phyloP scores from a whole-genome alignment of 2,888 invertebrate genomes.

The Agonopterix heracliana region DNA sequence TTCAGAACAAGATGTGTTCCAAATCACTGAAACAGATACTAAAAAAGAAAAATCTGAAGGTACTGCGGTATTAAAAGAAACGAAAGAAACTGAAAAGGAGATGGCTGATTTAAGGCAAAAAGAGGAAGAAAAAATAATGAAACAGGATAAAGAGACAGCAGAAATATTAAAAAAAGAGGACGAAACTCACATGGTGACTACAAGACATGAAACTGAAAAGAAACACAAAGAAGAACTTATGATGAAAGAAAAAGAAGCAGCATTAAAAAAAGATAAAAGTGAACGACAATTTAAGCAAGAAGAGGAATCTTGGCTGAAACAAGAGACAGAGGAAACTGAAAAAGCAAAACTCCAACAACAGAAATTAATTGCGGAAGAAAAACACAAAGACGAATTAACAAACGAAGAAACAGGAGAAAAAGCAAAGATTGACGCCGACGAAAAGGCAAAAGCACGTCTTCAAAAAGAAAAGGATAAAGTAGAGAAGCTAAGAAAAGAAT shows the following conservation, averaged over 20 bases:
- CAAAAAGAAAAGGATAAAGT: slow-evolving; percentile 3
- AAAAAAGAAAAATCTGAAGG: slow-evolving; percentile 6
- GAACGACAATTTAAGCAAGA: neutral
- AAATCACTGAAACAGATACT: slow-evolving; percentile 2
- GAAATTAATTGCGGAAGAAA: slow-evolving; percentile 14
- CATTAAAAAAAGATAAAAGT: neutral
- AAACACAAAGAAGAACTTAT: slow-evolving; percentile 5
- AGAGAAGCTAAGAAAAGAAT: slow-evolving; percentile 4
- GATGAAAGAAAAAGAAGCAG: neutral
- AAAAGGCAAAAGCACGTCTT: slow-evolving; percentile 2
- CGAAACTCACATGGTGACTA: neutral
- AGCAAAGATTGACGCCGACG: neutral
- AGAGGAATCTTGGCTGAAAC: neutral
- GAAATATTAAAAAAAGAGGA: neutral
- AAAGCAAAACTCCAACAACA: slow-evolving; percentile 14
- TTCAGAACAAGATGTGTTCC: slow-evolving; percentile 2
- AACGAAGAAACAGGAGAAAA: slow-evolving; percentile 6
- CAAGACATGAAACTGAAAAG: slow-evolving; percentile 1
- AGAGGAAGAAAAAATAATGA: slow-evolving; percentile 1
- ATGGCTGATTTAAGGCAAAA: neutral
- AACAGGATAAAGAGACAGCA: slow-evolving; percentile 13
- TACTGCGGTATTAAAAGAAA: neutral
- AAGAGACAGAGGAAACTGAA: slow-evolving; percentile 4
- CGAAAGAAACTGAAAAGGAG: slow-evolving; percentile 4
- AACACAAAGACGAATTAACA: slow-evolving; percentile 11